Evolutionary conservation across 2,888 invertebrate species (phyloP).

Genomic region (Andrena dorsata): DNA sequence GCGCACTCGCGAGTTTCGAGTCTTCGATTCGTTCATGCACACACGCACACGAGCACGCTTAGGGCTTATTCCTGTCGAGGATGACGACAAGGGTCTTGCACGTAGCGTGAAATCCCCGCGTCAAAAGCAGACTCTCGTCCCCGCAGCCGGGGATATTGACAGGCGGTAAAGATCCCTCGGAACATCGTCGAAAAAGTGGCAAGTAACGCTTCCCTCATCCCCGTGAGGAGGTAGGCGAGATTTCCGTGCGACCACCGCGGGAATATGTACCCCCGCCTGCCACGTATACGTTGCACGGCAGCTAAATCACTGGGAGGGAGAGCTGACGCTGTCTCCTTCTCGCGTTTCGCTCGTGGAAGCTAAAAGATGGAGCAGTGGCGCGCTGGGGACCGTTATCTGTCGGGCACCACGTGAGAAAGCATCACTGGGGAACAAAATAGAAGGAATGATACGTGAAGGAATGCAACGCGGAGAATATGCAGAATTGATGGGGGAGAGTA

Average conservation of each 20-base stretch:
- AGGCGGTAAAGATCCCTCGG: constrained; percentile 35
- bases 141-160: constrained; percentile 50
- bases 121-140: constrained; percentile 59
- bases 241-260: constrained; percentile 1
- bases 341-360: neutral
- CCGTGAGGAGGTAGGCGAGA: neutral
- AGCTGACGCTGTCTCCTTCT: constrained; percentile 37
- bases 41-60: neutral
- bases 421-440: neutral
- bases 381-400: neutral
- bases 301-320: constrained; percentile 48
- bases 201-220: constrained; percentile 9
- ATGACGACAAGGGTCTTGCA: constrained; percentile 12
- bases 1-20: neutral
- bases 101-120: constrained; percentile 46
- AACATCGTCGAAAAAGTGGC: constrained; percentile 41
- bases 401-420: neutral
- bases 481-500: no score
- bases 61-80: constrained; percentile 29
- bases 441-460: no score
- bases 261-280: constrained; percentile 36
- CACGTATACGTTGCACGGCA: constrained; percentile 38
- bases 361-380: constrained; percentile 1
- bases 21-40: neutral
- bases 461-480: no score